These are phyloP conservation scores for Perca flavescens DNA, from an alignment of 2,113 vertebrate genomes.

Conservation along the genomic window DNA sequence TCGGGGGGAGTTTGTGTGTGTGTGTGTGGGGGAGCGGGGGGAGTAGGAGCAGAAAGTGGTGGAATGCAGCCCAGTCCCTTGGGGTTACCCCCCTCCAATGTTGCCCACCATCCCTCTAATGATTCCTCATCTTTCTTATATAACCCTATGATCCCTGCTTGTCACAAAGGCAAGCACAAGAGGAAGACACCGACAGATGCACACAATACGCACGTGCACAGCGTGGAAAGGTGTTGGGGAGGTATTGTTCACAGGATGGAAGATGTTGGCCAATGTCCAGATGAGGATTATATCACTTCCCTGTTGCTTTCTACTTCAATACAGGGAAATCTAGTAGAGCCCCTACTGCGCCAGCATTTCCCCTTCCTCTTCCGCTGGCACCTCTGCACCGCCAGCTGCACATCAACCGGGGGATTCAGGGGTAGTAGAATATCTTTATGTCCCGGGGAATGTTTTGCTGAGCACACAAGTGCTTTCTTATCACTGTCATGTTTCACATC, in stretches of 20 bases:
- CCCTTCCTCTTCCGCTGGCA: constrained; percentile 63
- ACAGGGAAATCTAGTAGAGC: constrained; percentile 68
- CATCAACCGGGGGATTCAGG: constrained; percentile 55
- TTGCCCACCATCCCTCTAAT: constrained; percentile 42
- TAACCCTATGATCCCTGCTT: constrained; percentile 45
- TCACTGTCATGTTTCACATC: constrained; percentile 7
- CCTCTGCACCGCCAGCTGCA: constrained; percentile 68
- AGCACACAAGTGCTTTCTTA: constrained; percentile 33
- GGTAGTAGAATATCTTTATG: constrained; percentile 51
- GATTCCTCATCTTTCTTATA: constrained; percentile 67
- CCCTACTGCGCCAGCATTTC: constrained; percentile 61
- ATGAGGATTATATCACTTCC: constrained; percentile 80
- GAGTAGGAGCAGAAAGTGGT: constrained; percentile 52
- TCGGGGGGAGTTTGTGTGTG: constrained; percentile 40
- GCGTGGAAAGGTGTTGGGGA: constrained; percentile 44
- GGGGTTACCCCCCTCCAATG: constrained; percentile 36
- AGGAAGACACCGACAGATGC: constrained; percentile 42
- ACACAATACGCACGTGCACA: constrained; percentile 21
- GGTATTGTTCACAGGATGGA: constrained; percentile 60
- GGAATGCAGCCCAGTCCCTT: constrained; percentile 70
- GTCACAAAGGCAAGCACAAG: constrained; percentile 33
- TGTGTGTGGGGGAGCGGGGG: constrained; percentile 8
- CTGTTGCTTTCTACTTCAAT: constrained; percentile 70
- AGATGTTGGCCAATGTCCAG: constrained; percentile 74
- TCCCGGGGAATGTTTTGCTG: constrained; percentile 32